Evolutionary conservation across 2,797 vertebrate species (phyloP), one percentile per base, ranked within the genome.

Genomic region (Spheniscus humboldti): DNA sequence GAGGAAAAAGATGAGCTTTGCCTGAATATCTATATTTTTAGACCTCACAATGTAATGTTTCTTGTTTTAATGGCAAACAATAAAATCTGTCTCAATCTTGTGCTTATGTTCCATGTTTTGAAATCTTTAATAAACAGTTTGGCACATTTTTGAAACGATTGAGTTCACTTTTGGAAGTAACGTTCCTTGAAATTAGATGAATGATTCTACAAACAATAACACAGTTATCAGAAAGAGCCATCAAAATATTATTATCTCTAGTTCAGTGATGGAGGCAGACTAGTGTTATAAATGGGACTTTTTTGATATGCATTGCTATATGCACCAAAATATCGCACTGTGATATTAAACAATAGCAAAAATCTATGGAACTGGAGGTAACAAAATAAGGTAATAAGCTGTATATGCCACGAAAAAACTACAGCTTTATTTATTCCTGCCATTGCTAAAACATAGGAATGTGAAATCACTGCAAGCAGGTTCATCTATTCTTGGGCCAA

Each of bases 121-220:
- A 86, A 93, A 81, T 66, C 25, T 84, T 90, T 73, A 92, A 88
- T 84, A 94, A 92, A 93, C 4, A 45, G 1, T 57, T 81, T 47
- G 41, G 64, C 64, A 27, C 12, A 23, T 50, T 80, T 77, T 77
- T 92, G 0, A 78, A 90, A 89, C 86, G 18, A 87, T 10, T 59
- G n/a, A 67, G 16, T 22, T 67, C 8, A 57, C 37, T 94, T 91
- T 50, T 67, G 17, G 39, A 71, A 92, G 56, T 50, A 81, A 82
- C 20, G 27, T 85, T 80, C 52, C 92, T 91, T 94, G 79, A 91
- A 92, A 86, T 88, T 48, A 90, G 24, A 88, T n/a, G 4, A 94
- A 92, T 72, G 68, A 81, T 73, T 95, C 69, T 86, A 92, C 66
- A 94, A 95, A 91, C 35, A 92, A 50, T 94, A 93, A 73, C 25